A percentile compares a stretch with the other conserved stretches of the same genome.
Evolutionary conservation across 2,888 invertebrate genomes (phyloP).

Genomic region (Epinotia nisella): DNA sequence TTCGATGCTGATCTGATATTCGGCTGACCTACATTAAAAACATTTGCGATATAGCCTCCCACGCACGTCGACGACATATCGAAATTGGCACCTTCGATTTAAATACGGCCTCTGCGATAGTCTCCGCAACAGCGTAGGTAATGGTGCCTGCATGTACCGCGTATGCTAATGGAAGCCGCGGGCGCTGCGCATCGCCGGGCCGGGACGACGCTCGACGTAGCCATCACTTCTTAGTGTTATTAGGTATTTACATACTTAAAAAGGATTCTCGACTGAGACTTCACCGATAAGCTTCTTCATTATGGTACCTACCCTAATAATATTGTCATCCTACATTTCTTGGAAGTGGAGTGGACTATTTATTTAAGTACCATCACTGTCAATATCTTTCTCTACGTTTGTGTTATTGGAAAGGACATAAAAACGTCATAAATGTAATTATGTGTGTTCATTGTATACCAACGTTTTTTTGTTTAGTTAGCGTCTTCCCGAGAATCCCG

Average conservation of each 20-base stretch:
- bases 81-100: conserved; percentile 64
- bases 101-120: conserved; percentile 58
- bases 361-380: conserved; percentile 31
- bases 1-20: conserved; percentile 59
- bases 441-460: conserved; percentile 60
- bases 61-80: conserved; percentile 68
- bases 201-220: conserved; percentile 13
- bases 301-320: conserved; percentile 4
- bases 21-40: conserved; percentile 70
- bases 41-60: conserved; percentile 72
- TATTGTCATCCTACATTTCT: conserved; percentile 11
- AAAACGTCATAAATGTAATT: conserved; percentile 53
- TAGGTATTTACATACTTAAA: conserved; percentile 22
- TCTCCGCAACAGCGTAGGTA: conserved; percentile 18
- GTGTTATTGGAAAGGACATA: conserved; percentile 47
- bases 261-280: conserved; percentile 22
- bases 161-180: conserved; percentile 66
- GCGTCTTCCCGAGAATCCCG: conserved; percentile 67
- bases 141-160: conserved; percentile 39
- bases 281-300: conserved; percentile 11
- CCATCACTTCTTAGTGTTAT: conserved; percentile 25
- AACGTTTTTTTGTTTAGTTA: conserved; percentile 62
- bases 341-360: conserved; percentile 10
- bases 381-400: conserved; percentile 45
- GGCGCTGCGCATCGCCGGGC: conserved; percentile 51